Evolutionary conservation across 2,797 vertebrate species (phyloP), one percentile per base, ranked within the genome.

Genomic region (Muscicapa comitata): DNA sequence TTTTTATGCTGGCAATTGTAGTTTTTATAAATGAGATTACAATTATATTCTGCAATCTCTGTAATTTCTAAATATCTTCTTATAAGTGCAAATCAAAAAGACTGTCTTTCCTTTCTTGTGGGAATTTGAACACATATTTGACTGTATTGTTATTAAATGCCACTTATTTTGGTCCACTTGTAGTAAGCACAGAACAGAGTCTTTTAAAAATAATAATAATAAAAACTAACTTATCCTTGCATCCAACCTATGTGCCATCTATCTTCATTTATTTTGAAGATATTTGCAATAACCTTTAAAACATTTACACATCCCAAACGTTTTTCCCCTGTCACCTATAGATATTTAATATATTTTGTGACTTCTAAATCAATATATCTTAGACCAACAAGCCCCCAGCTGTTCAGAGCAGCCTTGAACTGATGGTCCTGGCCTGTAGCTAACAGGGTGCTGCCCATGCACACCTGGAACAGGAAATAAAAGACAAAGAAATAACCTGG

Each of bases 391-490:
- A 91, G 62, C 24, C 59, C 54, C 75, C 59, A 92, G 24, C 24
- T 48, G 47, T 26, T 48, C 47, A 48, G 47, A 48, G 47, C 47
- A 48, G 80, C 20, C 65, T 95, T 54, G 70, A 81, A 55, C 71
- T 90, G 83, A 53, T 42, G 54, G 35, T 81, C 55, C 67, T 84
- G 83, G 82, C 70, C 73, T 75, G 50, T 51, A 79, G 66, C 77
- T 85, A 40, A 23, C 43, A 38, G 58, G 53, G 7, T 75, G 31
- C 66, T 92, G 81, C 45, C 48, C 73, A 24, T 76, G 73, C 47
- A 92, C 72, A 50, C 43, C 40, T 45, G 58, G 33, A 92, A 53
- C 53, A 45, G 80, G 76, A 94, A 96, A 86, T 70, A 87, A 92
- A 86, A 88, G 26, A 28, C 59, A 84, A 92, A 92, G 72, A 79